Conservation (phyloP, 1,140 invertebrate species). For the Archivesica marissinica region DNA sequence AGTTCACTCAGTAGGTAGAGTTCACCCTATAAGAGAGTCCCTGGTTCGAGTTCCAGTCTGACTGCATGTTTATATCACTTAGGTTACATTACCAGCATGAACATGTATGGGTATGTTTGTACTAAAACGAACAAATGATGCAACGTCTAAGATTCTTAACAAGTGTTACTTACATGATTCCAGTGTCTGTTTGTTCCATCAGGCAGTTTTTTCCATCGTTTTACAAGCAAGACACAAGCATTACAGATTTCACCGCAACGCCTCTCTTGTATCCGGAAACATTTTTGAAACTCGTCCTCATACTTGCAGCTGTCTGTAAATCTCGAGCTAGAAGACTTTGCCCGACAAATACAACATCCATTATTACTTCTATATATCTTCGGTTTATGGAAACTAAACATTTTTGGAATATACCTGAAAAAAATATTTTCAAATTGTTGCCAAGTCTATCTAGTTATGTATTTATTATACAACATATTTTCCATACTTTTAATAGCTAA, state of each 20-base stretch:
- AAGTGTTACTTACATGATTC: conserved; percentile 90
- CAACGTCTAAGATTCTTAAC: too few species aligned
- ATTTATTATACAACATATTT: not conserved
- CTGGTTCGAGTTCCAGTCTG: too few species aligned
- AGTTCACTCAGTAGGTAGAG: too few species aligned
- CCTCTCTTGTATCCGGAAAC: conserved; percentile 90
- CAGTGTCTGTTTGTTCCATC: conserved; percentile 91
- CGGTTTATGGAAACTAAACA: conserved; percentile 96
- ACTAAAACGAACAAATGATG: too few species aligned
- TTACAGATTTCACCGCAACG: conserved; percentile 94
- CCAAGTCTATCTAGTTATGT: not conserved
- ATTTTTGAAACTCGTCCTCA: conserved; percentile 93
- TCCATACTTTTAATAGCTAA: not conserved
- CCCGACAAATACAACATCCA: conserved; percentile 95
- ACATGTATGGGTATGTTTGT: too few species aligned
- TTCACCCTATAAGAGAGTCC: too few species aligned
- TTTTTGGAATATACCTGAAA: conserved; percentile 79
- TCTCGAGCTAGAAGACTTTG: conserved; percentile 92
- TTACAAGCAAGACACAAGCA: conserved; percentile 93
- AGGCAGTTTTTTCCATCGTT: conserved; percentile 93
- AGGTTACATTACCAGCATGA: too few species aligned
- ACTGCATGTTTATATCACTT: too few species aligned
- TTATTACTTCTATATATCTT: conserved; percentile 93
- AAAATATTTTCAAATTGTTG: not conserved
- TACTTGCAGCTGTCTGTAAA: conserved; percentile 95